Base-by-base conservation (phyloP, 2,888 invertebrate species). In the Eurois occulta region DNA sequence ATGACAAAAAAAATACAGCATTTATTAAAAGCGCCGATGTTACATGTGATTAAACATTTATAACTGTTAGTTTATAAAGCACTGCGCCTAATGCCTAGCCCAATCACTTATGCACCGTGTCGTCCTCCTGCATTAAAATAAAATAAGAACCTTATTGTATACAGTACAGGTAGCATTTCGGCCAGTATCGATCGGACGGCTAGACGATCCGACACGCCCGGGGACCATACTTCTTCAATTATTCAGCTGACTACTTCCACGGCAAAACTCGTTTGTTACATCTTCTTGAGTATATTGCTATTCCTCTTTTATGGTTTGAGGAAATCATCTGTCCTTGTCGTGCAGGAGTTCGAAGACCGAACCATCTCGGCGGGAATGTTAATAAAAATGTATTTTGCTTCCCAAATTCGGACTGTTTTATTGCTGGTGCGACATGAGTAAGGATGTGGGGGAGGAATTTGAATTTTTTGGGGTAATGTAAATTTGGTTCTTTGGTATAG, bases 161-260 rank as follows among this genome's bases (percentile, higher is more conserved):
- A 85, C 75, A 81, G 72, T 64, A 85, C 75, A 81, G 72, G 82
- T 82, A 83, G 72, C 77, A 80, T 86, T 88, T 84, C 84, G 88
- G 88, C 84, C 80, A 75, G 88, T 88, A 94, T 94, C 89, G 95
- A 95, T 93, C 94, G 87, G 82, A 64, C 77, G 89, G 90, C 92
- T 90, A 94, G 93, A 93, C 94, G 91, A 93, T 92, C 92, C 91
- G 87, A 87, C 90, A 91, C 92, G 88, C 90, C 83, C 83, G 91
- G 88, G 91, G 92, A 93, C 92, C 93, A 90, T 90, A 91, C 91
- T 93, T 93, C 92, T 93, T 96, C 94, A 95, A 96, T 95, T 95
- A 96, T 96, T 96, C 95, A 96, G 88, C 84, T 86, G 89, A 87
- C 87, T 90, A 89, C 90, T 86, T 92, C 91, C 90, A 80, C 84